Evolutionary conservation across 2,797 vertebrate species (phyloP).

Genomic region (Alca torda): DNA sequence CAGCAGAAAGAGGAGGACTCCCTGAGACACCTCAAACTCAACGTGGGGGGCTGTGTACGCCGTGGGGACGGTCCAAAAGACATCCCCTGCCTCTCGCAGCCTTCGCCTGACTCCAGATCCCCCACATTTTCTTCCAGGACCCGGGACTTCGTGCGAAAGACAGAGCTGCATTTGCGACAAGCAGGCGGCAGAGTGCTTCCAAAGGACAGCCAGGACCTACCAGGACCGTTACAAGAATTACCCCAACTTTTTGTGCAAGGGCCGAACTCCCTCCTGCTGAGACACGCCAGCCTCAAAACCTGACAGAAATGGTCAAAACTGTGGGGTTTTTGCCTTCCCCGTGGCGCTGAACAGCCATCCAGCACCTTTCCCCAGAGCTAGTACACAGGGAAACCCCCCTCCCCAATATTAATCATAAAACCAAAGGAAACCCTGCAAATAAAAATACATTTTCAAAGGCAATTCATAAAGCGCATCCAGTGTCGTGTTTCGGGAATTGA

Average conservation of each 20-base stretch:
- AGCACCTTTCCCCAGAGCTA: fast-evolving
- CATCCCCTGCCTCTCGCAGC: fast-evolving
- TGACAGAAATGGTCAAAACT: fast-evolving
- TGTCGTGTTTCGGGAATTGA: fast-evolving
- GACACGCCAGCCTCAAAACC: fast-evolving
- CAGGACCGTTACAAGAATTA: background rate
- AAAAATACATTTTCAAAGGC: background rate
- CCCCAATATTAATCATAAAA: fast-evolving
- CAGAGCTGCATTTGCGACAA: background rate
- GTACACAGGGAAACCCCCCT: fast-evolving
- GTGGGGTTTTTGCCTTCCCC: background rate
- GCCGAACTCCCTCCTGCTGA: background rate
- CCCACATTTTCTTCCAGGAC: background rate
- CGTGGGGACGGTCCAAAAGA: fast-evolving
- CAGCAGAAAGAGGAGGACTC: background rate
- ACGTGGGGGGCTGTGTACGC: fast-evolving
- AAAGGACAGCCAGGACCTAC: background rate
- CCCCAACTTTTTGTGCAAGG: background rate
- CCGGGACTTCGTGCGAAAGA: fast-evolving
- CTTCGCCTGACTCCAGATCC: background rate
- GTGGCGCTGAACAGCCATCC: fast-evolving
- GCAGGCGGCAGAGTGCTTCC: background rate
- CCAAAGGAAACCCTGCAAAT: background rate
- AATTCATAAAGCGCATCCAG: fast-evolving
- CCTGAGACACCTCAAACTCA: background rate